Evolutionary conservation across 2,113 vertebrate species (phyloP).

Genomic region (Thalassoma bifasciatum): DNA sequence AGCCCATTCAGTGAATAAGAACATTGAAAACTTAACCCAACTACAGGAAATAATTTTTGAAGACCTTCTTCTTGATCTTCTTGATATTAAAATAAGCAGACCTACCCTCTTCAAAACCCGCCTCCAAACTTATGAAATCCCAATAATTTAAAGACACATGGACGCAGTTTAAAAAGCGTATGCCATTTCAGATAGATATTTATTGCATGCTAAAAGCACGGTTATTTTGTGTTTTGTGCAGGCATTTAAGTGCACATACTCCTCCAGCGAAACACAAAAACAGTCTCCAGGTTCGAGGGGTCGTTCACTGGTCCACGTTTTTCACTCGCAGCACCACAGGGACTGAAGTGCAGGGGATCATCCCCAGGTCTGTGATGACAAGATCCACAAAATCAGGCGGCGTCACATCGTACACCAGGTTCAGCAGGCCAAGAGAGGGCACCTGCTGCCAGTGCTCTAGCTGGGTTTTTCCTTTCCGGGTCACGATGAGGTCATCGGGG

Average conservation of each 20-base stretch:
- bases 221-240: conserved; percentile 49
- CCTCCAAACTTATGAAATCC: conserved; percentile 1
- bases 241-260: conserved; percentile 31
- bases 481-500: conserved; percentile 92
- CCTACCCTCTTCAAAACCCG: not conserved
- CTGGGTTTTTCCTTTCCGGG: conserved; percentile 86
- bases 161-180: conserved; percentile 67
- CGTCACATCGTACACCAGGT: conserved; percentile 96
- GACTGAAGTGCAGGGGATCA: conserved; percentile 98
- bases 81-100: too few species aligned
- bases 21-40: not conserved
- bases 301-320: conserved; percentile 89
- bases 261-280: conserved; percentile 10
- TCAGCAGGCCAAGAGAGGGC: conserved; percentile 88
- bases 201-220: conserved; percentile 80
- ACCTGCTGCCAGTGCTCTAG: conserved; percentile 89
- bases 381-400: conserved; percentile 96
- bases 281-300: not conserved
- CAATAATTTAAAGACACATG: conserved; percentile 50
- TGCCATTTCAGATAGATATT: conserved; percentile 78
- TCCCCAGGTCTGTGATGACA: conserved; percentile 98
- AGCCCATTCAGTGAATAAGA: not conserved
- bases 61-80: too few species aligned
- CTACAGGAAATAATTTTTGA: too few species aligned
- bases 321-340: conserved; percentile 97